These are phyloP conservation scores for Gnatocerus cornutus DNA, from an alignment of 2,888 invertebrate species.

Conservation along the genomic window DNA sequence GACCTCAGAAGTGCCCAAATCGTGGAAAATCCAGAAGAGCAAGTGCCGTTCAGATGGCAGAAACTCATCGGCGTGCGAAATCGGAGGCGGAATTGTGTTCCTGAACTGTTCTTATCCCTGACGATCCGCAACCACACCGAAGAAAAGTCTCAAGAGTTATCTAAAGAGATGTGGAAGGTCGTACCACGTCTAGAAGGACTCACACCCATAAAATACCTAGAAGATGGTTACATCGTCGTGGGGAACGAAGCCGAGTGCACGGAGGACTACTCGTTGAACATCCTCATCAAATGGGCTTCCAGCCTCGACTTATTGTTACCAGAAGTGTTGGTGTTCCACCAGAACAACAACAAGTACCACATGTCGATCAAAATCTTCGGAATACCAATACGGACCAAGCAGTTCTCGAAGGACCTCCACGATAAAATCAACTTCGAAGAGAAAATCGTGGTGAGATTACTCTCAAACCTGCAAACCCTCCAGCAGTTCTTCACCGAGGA, in stretches of 20 bases:
- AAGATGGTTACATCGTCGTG: conserved; percentile 75
- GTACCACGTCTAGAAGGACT: conserved; percentile 56
- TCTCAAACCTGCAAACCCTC: conserved; percentile 61
- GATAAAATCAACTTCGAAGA: conserved; percentile 65
- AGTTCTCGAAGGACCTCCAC: conserved; percentile 64
- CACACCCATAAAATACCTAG: conserved; percentile 71
- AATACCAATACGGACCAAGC: conserved; percentile 66
- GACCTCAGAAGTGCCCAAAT: conserved; percentile 82
- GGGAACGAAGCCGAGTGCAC: conserved; percentile 65
- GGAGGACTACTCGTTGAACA: conserved; percentile 73
- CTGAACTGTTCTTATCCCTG: conserved; percentile 77
- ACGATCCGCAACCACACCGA: conserved; percentile 75
- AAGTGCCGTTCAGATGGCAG: conserved; percentile 77
- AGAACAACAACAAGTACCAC: conserved; percentile 62
- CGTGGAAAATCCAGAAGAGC: conserved; percentile 71
- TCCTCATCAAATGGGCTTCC: conserved; percentile 74
- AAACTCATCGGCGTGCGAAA: conserved; percentile 73
- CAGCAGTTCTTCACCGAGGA: conserved; percentile 63
- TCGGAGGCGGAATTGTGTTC: conserved; percentile 71
- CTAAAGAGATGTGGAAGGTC: conserved; percentile 53
- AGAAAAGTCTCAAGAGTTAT: conserved; percentile 62
- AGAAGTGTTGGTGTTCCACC: conserved; percentile 65
- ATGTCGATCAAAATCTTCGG: conserved; percentile 66
- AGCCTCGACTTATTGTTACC: conserved; percentile 74
- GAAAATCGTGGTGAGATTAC: conserved; percentile 63